Percentiles rank a stretch among this genome's conserved stretches.
These are phyloP conservation scores for Nemurella pictetii DNA, from an alignment of 2,888 invertebrate genomes.

Conservation along the genomic window DNA sequence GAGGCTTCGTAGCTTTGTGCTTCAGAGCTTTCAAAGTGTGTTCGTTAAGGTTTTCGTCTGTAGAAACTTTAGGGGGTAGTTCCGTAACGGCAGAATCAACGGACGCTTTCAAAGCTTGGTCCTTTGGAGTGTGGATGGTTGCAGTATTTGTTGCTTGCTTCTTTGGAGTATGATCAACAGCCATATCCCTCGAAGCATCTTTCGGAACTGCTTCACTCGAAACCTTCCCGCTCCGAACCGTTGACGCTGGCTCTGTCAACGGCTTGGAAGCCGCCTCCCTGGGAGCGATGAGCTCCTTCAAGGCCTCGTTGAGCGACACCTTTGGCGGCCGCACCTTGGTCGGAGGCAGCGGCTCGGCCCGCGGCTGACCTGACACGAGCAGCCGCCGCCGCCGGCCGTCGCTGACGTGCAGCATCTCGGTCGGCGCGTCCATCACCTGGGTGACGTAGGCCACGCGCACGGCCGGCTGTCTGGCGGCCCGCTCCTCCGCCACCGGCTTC, in stretches of 20 bases:
- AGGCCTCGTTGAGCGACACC: background rate
- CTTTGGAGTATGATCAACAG: background rate
- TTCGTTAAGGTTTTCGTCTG: background rate
- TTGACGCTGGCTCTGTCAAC: background rate
- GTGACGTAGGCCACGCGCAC: conserved; percentile 4
- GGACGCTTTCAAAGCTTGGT: background rate
- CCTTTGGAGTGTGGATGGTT: background rate
- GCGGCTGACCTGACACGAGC: background rate
- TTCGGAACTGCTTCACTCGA: background rate
- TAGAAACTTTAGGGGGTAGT: background rate
- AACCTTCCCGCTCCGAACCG: background rate
- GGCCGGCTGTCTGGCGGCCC: too few species aligned
- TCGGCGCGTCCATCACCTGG: background rate
- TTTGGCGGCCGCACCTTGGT: background rate
- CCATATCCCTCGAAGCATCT: background rate
- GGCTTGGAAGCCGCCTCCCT: background rate
- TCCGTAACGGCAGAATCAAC: background rate
- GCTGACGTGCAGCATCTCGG: background rate
- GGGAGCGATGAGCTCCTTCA: background rate
- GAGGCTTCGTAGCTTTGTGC: background rate
- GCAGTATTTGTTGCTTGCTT: background rate
- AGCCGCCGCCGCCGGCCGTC: background rate
- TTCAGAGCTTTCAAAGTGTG: background rate
- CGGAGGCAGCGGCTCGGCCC: background rate
- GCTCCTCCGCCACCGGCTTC: background rate